Base-by-base conservation (phyloP, 2,888 invertebrate species). In the Nomada ruficornis region DNA sequence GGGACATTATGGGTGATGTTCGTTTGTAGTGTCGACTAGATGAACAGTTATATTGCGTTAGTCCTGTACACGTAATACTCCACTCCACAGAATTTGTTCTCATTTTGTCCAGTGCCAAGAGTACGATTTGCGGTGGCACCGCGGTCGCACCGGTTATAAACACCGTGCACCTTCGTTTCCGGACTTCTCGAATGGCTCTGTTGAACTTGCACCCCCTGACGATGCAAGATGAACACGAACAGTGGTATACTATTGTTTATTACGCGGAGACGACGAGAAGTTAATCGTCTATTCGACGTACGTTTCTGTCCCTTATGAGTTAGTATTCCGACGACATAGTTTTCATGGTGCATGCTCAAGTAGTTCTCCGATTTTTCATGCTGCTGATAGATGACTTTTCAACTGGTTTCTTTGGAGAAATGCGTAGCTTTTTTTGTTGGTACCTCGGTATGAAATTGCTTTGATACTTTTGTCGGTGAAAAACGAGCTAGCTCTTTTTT, bases 21-120 rank as follows among this genome's bases (percentile, higher is more conserved):
- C 67, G 47, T 64, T 67, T 76, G 64, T 62, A 50, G n/a, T 0
- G 70, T 52, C 52, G 60, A 36, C 60, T 50, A 64, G 64, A 82
- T 29, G 71, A 82, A 82, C 80, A 69, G 79, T 82, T 87, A 82
- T 84, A 75, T 55, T 64, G 57, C 67, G n/a, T 29, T 63, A 13
- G 50, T 70, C 50, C 18, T 23, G 50, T 68, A 29, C 71, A n/a
- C 52, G 42, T 62, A 76, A 78, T 26, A 62, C 50, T 11, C 26
- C 13, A 57, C 10, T 15, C 23, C 36, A 47, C 26, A 52, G 62
- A 73, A 79, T 83, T 68, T 65, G 55, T 68, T 80, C 80, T 73
- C 72, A 59, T 77, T 80, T 84, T 80, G 50, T 23, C 29, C 54
- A 47, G 23, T 64, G 63, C 29, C 59, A 67, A 18, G 75, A 68